These are phyloP conservation scores for Mirza zaza DNA, from an alignment of 2,113 vertebrate species.

Conservation along the genomic window DNA sequence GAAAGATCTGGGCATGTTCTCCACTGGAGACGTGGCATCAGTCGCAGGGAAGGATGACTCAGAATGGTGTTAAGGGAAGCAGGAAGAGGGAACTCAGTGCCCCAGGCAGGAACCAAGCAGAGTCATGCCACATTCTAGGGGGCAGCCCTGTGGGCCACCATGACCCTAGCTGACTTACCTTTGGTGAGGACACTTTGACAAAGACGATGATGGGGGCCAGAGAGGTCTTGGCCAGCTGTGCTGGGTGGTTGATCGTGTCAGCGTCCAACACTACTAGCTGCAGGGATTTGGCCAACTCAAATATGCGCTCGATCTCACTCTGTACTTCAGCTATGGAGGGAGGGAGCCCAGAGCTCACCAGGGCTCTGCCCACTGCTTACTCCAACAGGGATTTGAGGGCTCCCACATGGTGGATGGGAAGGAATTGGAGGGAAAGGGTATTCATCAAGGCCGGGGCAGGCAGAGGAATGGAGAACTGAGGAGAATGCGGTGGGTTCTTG, in stretches of 20 bases:
- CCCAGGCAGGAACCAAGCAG: neutral
- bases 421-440: neutral
- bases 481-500: neutral
- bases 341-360: neutral
- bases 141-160: neutral
- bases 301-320: slow-evolving; percentile 97
- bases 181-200: slow-evolving; percentile 97
- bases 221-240: slow-evolving; percentile 97
- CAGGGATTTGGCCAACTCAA: slow-evolving; percentile 96
- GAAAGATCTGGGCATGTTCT: neutral
- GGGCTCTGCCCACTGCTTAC: neutral
- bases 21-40: neutral
- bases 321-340: slow-evolving; percentile 92
- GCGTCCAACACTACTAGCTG: slow-evolving; percentile 96
- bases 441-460: neutral
- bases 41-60: neutral
- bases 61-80: neutral
- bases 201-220: slow-evolving; percentile 96
- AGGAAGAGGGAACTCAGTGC: neutral
- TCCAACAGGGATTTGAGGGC: neutral
- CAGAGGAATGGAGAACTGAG: neutral
- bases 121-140: neutral
- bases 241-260: slow-evolving; percentile 97
- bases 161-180: slow-evolving; percentile 81
- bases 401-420: neutral